Conservation (phyloP, 2,797 vertebrate species). For the Anguilla marmorata region DNA sequence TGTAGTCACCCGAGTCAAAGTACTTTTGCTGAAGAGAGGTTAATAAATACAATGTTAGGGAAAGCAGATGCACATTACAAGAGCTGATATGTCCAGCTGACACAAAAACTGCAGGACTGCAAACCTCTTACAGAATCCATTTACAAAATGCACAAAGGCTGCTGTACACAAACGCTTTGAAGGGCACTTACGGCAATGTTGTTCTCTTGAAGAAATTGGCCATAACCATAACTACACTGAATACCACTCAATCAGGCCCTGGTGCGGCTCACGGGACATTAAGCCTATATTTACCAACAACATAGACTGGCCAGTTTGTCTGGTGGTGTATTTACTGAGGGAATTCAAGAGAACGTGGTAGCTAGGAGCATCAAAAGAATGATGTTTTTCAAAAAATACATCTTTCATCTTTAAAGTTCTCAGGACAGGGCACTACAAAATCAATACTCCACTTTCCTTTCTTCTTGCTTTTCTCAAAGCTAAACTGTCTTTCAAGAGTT, state of each 20-base stretch:
- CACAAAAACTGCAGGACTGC: background rate
- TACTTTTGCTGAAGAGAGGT: conserved; percentile 89
- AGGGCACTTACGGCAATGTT: background rate
- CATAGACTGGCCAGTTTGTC: background rate
- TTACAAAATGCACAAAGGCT: background rate
- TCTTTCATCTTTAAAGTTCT: background rate
- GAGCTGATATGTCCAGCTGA: background rate
- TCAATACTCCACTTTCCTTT: background rate
- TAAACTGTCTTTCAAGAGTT: background rate
- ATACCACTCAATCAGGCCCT: background rate
- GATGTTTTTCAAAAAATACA: background rate
- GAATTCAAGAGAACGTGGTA: background rate
- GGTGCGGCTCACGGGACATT: background rate
- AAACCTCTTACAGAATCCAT: background rate
- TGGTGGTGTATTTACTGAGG: background rate
- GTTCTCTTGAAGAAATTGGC: background rate
- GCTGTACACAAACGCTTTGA: background rate
- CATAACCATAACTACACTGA: background rate
- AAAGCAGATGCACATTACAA: background rate
- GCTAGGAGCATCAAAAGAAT: background rate
- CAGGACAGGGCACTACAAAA: background rate
- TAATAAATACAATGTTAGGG: background rate
- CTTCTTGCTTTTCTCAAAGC: background rate
- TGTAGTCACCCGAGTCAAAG: conserved; percentile 99
- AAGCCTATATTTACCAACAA: background rate